phyloP scores from a whole-genome alignment of 2,888 invertebrate genomes.

The Drosophila suboccidentalis region DNA sequence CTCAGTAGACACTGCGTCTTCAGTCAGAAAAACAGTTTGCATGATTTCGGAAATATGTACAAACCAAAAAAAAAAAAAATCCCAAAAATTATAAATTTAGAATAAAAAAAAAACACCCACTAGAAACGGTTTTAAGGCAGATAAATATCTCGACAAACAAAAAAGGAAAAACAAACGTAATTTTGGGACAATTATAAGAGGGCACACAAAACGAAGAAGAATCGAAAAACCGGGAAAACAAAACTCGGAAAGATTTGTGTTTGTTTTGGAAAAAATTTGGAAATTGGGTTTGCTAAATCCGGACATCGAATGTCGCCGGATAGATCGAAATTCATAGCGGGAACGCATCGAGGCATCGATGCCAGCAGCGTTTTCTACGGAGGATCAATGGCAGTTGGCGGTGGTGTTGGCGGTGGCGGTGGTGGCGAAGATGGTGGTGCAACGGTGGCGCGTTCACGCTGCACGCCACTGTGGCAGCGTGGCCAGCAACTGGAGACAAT shows the following conservation, averaged over 20 bases:
- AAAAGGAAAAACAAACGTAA: background rate
- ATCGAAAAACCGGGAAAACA: background rate
- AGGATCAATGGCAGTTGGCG: constrained; percentile 2
- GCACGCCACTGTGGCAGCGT: constrained; percentile 5
- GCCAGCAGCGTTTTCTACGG: constrained; percentile 9
- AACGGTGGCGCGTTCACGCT: constrained; percentile 1
- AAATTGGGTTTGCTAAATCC: background rate
- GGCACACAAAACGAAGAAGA: background rate
- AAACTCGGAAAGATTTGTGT: background rate
- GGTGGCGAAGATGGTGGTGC: background rate
- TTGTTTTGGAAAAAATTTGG: background rate
- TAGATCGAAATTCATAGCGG: constrained; percentile 48
- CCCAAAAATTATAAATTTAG: constrained; percentile 7
- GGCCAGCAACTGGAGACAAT: background rate
- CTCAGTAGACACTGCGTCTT: constrained; percentile 2
- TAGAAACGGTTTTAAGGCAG: constrained; percentile 15
- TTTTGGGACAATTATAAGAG: background rate
- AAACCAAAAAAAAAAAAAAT: constrained; percentile 4
- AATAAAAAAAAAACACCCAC: background rate
- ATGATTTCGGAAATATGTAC: constrained; percentile 31
- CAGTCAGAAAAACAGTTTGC: constrained; percentile 6
- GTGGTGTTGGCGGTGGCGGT: constrained; percentile 27
- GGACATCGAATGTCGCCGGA: constrained; percentile 56
- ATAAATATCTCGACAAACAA: background rate
- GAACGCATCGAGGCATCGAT: constrained; percentile 12